phyloP scores from a whole-genome alignment of 92 coral and sea anemone genomes.

The Zoanthus sociatus region DNA sequence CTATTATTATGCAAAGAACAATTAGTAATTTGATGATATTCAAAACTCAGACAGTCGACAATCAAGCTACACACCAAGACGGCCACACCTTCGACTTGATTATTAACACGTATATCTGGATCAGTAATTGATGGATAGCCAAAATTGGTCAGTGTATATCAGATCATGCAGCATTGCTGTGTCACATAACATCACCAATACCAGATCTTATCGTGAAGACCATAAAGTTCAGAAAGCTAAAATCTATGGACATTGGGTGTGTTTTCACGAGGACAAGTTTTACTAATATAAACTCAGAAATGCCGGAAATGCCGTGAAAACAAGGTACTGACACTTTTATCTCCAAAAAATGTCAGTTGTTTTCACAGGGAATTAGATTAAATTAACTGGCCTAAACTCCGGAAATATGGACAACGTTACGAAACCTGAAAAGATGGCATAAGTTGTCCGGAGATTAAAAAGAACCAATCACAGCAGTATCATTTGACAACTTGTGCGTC shows the following conservation, averaged over 20 bases:
- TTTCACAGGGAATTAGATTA: conserved; percentile 21
- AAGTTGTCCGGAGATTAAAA: conserved; percentile 35
- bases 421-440: conserved; percentile 42
- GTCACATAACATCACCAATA: conserved; percentile 6
- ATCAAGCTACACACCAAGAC: conserved; percentile 2
- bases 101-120: background rate
- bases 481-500: conserved; percentile 16
- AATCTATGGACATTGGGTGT: conserved; percentile 22
- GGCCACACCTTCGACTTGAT: conserved; percentile 1
- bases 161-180: conserved; percentile 60
- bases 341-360: conserved; percentile 31
- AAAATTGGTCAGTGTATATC: conserved; percentile 52
- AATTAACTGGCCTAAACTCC: conserved; percentile 26
- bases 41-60: background rate
- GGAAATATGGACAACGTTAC: conserved; percentile 28
- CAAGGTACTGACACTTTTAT: conserved; percentile 30
- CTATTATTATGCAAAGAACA: background rate
- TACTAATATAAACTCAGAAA: conserved; percentile 17
- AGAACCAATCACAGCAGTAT: conserved; percentile 30
- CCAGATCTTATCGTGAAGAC: conserved; percentile 39
- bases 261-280: conserved; percentile 27
- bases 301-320: conserved; percentile 22
- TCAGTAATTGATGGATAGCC: conserved; percentile 36
- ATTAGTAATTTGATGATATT: background rate
- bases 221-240: conserved; percentile 41